Evolutionary conservation across 1,140 invertebrate genomes (phyloP), one percentile per base, ranked within the genome.

Genomic region (Cyclargus thomasi): DNA sequence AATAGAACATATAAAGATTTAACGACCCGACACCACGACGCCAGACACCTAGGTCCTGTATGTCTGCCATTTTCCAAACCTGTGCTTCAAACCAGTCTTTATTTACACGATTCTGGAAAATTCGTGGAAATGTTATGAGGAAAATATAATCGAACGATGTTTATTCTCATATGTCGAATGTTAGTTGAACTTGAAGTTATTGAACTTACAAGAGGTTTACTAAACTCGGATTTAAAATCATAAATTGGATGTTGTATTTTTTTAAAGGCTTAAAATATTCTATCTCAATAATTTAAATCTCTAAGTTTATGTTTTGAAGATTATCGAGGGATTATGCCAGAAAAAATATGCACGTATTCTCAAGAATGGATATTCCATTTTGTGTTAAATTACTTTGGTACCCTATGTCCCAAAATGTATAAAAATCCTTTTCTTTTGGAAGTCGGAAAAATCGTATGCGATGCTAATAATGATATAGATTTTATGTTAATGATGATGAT

Each of bases 1-100:
- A 76, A 75, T 29, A 29, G 29, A 71, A 75, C 72, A 70, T 47
- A 70, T 73, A 73, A 72, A 74, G 74, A 66, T 76, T 53, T 74
- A 69, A 73, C 69, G 67, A 67, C 68, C 70, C 71, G 78, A 70
- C 76, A 69, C 64, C 47, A 53, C 65, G 74, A 71, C 75, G 77
- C 77, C 77, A 14, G 39, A 59, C 20, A 20, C 20, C 55, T 18
- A 59, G 53, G 53, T 20, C 20, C 18, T 59, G 55, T 59, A 59
- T 3, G n/a, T 17, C 7, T 16, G 55, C 55, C 17, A 2, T 59
- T 47, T 59, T 20, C n/a, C 21, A 20, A 20, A 20, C 18, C 10
- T 59, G 55, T 21, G 4, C 20, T 20, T 70, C 67, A 59, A 29
- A 29, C 29, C 29, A 29, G 29, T 29, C 29, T 29, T 29, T 59